Conservation (phyloP, 1,140 invertebrate species). For the Ips nitidus region DNA sequence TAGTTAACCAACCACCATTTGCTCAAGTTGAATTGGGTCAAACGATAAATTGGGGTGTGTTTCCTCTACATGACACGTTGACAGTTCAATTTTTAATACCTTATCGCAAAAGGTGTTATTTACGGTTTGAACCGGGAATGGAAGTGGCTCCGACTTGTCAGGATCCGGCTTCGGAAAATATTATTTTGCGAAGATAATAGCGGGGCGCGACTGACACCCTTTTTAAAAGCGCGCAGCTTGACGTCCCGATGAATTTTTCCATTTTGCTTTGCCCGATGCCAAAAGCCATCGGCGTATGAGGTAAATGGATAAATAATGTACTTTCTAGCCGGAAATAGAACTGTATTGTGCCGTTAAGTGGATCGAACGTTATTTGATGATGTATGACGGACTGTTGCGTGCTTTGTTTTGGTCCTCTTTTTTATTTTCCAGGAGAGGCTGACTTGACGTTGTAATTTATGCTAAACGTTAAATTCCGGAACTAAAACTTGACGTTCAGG, state of each 20-base stretch:
- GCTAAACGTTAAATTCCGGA: constrained; percentile 12
- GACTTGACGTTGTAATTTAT: constrained; percentile 10
- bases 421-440: not conserved
- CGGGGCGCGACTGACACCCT: constrained; percentile 8
- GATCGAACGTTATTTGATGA: constrained; percentile 21
- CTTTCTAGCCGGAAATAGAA: constrained; percentile 25
- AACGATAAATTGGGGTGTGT: no score
- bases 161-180: constrained; percentile 19
- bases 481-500: constrained; percentile 22
- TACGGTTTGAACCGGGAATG: constrained; percentile 13
- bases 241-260: constrained; percentile 27
- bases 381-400: not conserved
- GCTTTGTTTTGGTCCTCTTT: not conserved
- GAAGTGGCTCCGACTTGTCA: constrained; percentile 17
- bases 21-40: no score
- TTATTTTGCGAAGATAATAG: constrained; percentile 25
- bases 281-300: constrained; percentile 12
- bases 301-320: constrained; percentile 30
- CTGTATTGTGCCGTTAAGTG: constrained; percentile 24
- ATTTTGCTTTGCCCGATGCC: constrained; percentile 2
- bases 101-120: constrained; percentile 20
- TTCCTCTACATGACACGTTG: not conserved
- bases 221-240: constrained; percentile 14
- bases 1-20: no score
- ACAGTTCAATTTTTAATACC: constrained; percentile 22